Evolutionary conservation across 2,113 vertebrate genomes (phyloP).

Genomic region (Burhinus oedicnemus): DNA sequence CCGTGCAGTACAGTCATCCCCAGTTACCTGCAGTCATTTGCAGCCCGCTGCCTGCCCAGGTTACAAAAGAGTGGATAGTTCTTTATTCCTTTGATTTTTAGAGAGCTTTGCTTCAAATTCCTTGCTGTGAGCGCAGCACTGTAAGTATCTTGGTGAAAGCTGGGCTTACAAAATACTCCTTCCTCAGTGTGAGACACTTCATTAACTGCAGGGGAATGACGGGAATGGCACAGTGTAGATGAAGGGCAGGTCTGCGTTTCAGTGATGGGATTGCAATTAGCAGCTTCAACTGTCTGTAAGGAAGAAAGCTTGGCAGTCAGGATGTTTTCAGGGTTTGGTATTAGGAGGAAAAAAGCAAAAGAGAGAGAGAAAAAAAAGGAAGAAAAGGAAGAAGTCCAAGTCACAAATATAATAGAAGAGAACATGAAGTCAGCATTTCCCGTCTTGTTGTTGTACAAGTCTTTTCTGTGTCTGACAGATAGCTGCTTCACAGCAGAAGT

Average conservation of each 20-base stretch:
- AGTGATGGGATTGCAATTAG: not conserved
- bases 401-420: not conserved
- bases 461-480: not conserved
- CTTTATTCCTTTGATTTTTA: not conserved
- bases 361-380: not conserved
- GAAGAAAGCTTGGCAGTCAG: not conserved
- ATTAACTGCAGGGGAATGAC: not conserved
- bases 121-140: not conserved
- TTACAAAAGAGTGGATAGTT: not conserved
- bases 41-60: not conserved
- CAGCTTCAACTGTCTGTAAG: not conserved
- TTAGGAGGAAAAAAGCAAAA: not conserved
- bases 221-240: not conserved
- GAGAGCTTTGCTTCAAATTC: not conserved
- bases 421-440: not conserved
- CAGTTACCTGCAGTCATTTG: not conserved
- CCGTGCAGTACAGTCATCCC: not conserved
- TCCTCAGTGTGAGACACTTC: not conserved
- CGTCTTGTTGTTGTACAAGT: not conserved
- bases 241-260: not conserved
- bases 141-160: not conserved
- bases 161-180: not conserved
- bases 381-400: not conserved
- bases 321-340: not conserved
- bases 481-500: conserved; percentile 26